Base-by-base conservation (phyloP, 2,113 vertebrate species). In the Nibea albiflora region DNA sequence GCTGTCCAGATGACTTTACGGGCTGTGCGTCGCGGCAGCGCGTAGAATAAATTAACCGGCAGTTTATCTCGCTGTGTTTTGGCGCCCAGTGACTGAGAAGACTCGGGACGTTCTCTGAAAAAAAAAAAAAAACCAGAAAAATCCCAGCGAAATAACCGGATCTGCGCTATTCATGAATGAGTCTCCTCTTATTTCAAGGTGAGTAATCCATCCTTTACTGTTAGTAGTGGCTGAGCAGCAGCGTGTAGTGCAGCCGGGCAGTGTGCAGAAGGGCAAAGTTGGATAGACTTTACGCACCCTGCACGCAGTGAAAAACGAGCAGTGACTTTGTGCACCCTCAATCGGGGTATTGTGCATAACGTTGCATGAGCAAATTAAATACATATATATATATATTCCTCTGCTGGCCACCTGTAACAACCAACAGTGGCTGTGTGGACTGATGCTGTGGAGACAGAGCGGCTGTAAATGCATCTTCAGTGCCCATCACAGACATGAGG, bases 131-230 rank as follows among this genome's bases (percentile, higher is more conserved):
- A 26, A 26, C 24, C 50, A 52, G 26, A 42, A 70, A 35, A 70
- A 85, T 22, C 26, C 65, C 64, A 10, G 35, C 20, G 58, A 80
- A 74, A 83, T 49, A 49, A 78, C 24, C 42, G 80, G 85, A 86
- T 70, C 84, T 15, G 68, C 20, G 49, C 83, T 60, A 2, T 64
- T 85, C 79, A 71, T 85, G 88, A 90, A 85, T 81, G 88, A 83
- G 73, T 83, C 81, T 86, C 60, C 69, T 82, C 83, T 69, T 65
- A 11, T 88, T 68, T 85, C 85, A 91, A 93, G 92, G 93, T 94
- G 92, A 93, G 93, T 85, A 17, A 22, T 65, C 35, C n/a, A 20
- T 76, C 80, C 39, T 49, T 64, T 39, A 8, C 64, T 42, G 44
- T 49, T 24, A 42, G 24, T 24, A 42, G 24, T 3, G 4, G 74